These are phyloP conservation scores for Apostichopus californicus DNA, from an alignment of 35 echinoderm and acorn worm genomes.

Conservation along the genomic window DNA sequence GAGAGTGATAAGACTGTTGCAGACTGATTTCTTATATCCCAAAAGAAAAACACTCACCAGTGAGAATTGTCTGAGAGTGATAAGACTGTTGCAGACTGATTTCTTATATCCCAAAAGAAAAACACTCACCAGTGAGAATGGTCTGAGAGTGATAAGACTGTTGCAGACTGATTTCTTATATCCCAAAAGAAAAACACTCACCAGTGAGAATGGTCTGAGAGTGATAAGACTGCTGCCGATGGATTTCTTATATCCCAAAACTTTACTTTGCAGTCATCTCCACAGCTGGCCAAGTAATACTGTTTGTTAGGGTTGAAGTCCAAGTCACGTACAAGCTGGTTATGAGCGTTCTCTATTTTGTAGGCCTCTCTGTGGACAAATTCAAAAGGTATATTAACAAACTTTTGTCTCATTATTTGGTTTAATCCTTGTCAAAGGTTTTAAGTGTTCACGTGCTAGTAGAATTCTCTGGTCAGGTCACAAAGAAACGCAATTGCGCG, in stretches of 20 bases:
- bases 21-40: slow-evolving; percentile 90
- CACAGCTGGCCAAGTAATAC: slow-evolving; percentile 97
- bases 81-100: slow-evolving; percentile 67
- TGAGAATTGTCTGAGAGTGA: slow-evolving; percentile 85
- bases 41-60: slow-evolving; percentile 85
- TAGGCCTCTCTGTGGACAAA: slow-evolving; percentile 71
- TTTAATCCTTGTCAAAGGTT: not conserved
- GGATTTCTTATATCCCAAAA: slow-evolving; percentile 98
- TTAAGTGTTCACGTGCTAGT: not conserved
- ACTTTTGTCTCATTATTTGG: not conserved
- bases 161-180: slow-evolving; percentile 71
- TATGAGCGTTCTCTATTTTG: slow-evolving; percentile 95
- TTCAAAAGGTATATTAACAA: not conserved
- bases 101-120: slow-evolving; percentile 92
- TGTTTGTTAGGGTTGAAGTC: slow-evolving; percentile 99
- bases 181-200: slow-evolving; percentile 88
- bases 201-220: slow-evolving; percentile 96
- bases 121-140: slow-evolving; percentile 94
- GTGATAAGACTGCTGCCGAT: slow-evolving; percentile 49
- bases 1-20: slow-evolving; percentile 62
- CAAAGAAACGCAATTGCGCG: too few species aligned
- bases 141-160: slow-evolving; percentile 71
- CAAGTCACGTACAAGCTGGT: slow-evolving; percentile 84
- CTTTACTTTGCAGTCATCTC: slow-evolving; percentile 97
- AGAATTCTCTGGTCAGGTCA: not conserved